Conservation (phyloP, 2,113 vertebrate species). For the Machaerirhynchus nigripectus region DNA sequence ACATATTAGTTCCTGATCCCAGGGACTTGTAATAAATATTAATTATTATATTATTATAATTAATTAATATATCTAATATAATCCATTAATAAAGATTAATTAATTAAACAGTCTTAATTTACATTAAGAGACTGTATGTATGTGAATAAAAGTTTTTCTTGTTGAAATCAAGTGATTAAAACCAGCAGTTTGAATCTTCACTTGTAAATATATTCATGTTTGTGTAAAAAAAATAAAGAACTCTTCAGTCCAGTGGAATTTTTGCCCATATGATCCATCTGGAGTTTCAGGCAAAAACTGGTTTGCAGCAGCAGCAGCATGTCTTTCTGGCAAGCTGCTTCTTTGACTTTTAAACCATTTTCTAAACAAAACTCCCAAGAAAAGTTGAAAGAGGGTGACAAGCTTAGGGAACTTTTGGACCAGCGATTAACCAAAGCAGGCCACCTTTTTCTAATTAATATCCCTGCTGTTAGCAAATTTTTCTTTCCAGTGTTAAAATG, state of each 20-base stretch:
- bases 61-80: no score
- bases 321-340: not conserved
- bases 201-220: not conserved
- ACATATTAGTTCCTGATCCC: not conserved
- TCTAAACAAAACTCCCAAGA: not conserved
- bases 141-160: not conserved
- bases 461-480: conserved; percentile 5
- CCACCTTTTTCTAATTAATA: conserved; percentile 56
- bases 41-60: no score
- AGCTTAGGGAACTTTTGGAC: conserved; percentile 21
- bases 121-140: not conserved
- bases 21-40: not conserved
- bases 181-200: not conserved
- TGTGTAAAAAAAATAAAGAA: not conserved
- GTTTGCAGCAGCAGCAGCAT: not conserved
- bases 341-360: not conserved
- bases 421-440: conserved; percentile 41
- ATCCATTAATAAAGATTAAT: no score
- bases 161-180: not conserved
- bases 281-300: not conserved
- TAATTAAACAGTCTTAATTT: not conserved
- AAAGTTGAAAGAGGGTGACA: not conserved
- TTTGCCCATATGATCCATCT: not conserved
- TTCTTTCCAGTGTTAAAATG: conserved; percentile 50
- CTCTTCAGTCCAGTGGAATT: not conserved